Evolutionary conservation across 2,113 vertebrate species (phyloP), one percentile per base, ranked within the genome.

Genomic region (Podarcis cretensis): DNA sequence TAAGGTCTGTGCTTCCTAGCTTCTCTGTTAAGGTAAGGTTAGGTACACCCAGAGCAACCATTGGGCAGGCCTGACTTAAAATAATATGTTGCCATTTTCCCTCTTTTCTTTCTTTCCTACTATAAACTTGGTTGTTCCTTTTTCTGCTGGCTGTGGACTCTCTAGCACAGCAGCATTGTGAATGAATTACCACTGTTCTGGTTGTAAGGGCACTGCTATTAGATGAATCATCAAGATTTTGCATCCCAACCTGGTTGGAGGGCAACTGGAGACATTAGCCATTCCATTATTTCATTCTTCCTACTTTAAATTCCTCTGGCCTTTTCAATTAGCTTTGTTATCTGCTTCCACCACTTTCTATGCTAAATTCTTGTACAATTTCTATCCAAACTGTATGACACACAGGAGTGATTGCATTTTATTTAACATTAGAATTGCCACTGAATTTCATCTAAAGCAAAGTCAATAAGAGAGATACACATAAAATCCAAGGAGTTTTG

Each of bases 311-410:
- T 82, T 88, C 54, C 63, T 75, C 71, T 63, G 86, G 69, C 54
- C 57, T 88, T 87, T 82, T 75, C 79, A 75, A 65, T 88, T 88
- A 81, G 54, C 71, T 82, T 87, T 87, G 79, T 63, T 87, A 82
- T 82, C 69, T 81, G 54, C 86, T 87, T 75, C 82, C 35, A 25
- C 68, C 35, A 82, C 69, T 81, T 85, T 63, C 76, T 71, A 20
- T 87, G 79, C 79, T 82, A 75, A 81, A 65, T 75, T 82, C 71
- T 74, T 82, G 35, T 63, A 74, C 66, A 87, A 48, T 65, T 78
- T 73, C 25, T 57, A 25, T 73, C 69, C 66, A 87, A n/a, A 40
- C 35, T 40, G 27, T 74, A 87, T 43, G 54, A n/a, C 54, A 87
- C 48, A 73, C 32, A 77, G 54, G 65, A 9, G 75, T 40, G 21